Evolutionary conservation across 2,888 invertebrate species (phyloP), one percentile per base, ranked within the genome.

Genomic region (Coelinius sp.): DNA sequence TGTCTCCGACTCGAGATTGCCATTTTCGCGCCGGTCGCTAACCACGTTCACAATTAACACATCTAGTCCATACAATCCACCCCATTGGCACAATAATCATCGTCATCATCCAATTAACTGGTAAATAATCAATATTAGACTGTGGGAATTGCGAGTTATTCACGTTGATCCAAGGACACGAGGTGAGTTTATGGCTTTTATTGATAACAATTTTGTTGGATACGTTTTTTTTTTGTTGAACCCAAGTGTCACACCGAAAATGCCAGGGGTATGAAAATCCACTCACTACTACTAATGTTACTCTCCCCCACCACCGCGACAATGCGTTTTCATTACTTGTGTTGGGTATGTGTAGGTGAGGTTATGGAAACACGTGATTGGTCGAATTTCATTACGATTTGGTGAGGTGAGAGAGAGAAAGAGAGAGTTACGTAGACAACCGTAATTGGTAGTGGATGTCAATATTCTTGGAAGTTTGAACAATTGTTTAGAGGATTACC

Each of bases 1-100:
- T 90, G 83, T 88, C 89, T 89, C 89, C 90, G 90, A 85, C 89
- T 89, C 76, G 90, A 88, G 82, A 90, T 89, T 82, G 90, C 90
- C 90, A 89, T 89, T 79, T 83, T 80, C 73, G 71, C 76, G 78
- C 82, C 82, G 82, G 82, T 78, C 78, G 81, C 80, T 83, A 83
- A 79, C 82, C 80, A 73, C 82, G 81, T 75, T 81, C 79, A 79
- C 80, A 78, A 78, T 83, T 76, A 74, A 80, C 77, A 76, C 81
- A 77, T 79, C 76, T 81, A 63, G 76, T 80, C 80, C 82, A 78
- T 80, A 78, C 77, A 59, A 79, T 72, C 73, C 76, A 65, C 76
- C 73, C 78, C 76, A 80, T 76, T 77, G 73, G 74, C 74, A 68
- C 69, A 76, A 80, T 78, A 76, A 74, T 77, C 82, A 84, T 82